These are phyloP conservation scores for Muscicapa striata DNA, from an alignment of 2,797 vertebrate genomes.

Conservation along the genomic window DNA sequence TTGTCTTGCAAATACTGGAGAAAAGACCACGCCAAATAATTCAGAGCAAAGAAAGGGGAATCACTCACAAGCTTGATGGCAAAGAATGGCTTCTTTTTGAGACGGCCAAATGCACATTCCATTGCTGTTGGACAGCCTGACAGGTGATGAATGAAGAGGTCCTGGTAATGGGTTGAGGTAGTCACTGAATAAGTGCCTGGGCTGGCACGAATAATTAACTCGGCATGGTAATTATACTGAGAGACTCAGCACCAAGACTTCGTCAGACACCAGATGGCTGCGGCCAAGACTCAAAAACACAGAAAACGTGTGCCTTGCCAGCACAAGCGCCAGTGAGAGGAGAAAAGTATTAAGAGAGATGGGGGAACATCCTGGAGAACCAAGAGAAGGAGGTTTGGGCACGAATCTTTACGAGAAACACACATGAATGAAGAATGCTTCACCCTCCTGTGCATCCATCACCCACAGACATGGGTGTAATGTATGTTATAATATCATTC, in stretches of 20 bases:
- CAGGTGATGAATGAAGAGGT: background rate
- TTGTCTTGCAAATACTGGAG: conserved; percentile 15
- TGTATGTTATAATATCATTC: too few relatives aligned
- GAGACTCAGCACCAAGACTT: background rate
- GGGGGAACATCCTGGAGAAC: background rate
- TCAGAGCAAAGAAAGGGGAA: background rate
- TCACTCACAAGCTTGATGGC: background rate
- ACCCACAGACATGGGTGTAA: background rate
- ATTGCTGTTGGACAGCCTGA: background rate
- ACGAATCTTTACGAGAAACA: rapidly evolving
- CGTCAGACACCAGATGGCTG: background rate
- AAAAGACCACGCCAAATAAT: background rate
- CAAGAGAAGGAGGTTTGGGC: background rate
- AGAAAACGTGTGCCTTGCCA: background rate
- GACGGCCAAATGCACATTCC: background rate
- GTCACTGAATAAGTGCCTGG: background rate
- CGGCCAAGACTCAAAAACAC: background rate
- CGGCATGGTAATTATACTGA: background rate
- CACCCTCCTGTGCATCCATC: background rate
- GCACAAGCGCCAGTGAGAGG: background rate
- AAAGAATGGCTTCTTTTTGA: background rate
- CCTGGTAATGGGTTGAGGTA: background rate
- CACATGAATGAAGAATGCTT: background rate
- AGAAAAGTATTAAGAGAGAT: background rate
- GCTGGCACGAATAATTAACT: background rate